Evolutionary conservation across 2,113 vertebrate species (phyloP).

Genomic region (Spermophilus dauricus): DNA sequence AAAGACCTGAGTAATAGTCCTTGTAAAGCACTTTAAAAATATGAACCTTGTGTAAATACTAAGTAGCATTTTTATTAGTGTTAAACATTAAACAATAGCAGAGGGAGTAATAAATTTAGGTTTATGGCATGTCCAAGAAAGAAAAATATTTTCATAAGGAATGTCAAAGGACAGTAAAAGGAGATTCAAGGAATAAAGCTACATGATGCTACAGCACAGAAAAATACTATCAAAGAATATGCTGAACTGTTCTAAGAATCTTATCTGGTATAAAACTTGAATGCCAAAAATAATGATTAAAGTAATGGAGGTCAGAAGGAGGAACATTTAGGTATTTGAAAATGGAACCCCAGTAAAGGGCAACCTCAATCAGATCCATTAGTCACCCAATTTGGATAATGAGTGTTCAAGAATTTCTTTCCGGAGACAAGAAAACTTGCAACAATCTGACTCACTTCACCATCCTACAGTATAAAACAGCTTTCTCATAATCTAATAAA

Average conservation of each 20-base stretch:
- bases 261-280: neutral
- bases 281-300: neutral
- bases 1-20: constrained; percentile 76
- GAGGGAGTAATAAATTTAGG: constrained; percentile 80
- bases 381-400: neutral
- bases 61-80: constrained; percentile 83
- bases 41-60: constrained; percentile 79
- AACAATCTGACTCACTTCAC: neutral
- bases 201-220: neutral
- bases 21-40: constrained; percentile 82
- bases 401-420: neutral
- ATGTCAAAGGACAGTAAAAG: constrained; percentile 77
- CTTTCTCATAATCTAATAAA: neutral
- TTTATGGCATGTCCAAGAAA: constrained; percentile 67
- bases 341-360: neutral
- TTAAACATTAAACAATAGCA: constrained; percentile 82
- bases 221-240: neutral
- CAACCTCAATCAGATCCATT: neutral
- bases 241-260: neutral
- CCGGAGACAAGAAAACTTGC: neutral
- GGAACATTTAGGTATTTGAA: constrained; percentile 8
- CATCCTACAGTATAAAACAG: neutral
- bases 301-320: neutral
- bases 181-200: constrained; percentile 54
- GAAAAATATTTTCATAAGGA: constrained; percentile 80